phyloP scores from a whole-genome alignment of 1,140 invertebrate species.

The Drosophila melanica region DNA sequence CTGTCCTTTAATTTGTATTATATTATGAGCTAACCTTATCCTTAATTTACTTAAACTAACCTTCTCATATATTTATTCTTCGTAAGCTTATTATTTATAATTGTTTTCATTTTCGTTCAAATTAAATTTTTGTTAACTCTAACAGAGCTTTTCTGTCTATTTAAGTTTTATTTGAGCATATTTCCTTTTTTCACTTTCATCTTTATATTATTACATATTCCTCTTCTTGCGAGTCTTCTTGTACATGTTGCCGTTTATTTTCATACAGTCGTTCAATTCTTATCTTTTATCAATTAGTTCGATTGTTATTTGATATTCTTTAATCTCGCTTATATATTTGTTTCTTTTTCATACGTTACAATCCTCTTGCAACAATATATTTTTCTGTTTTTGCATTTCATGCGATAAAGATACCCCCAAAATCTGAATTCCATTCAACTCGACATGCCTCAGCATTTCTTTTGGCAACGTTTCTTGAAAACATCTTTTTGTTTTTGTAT shows the following conservation, averaged over 20 bases:
- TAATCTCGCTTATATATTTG: neutral
- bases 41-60: neutral
- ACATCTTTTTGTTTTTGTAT: constrained; percentile 23
- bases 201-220: too few species aligned
- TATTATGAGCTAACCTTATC: too few species aligned
- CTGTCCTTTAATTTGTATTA: too few species aligned
- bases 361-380: constrained; percentile 1
- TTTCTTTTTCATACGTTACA: neutral
- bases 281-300: constrained; percentile 25
- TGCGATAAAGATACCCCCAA: neutral
- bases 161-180: too few species aligned
- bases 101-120: too few species aligned
- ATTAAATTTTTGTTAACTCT: too few species aligned
- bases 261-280: neutral
- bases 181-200: too few species aligned
- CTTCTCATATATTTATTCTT: too few species aligned
- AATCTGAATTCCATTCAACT: constrained; percentile 3
- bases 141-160: too few species aligned
- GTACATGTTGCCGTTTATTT: neutral
- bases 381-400: constrained; percentile 8
- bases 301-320: constrained; percentile 16
- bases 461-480: constrained; percentile 22
- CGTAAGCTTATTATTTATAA: neutral
- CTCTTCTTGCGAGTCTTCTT: neutral
- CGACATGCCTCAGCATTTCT: constrained; percentile 10